Conservation (phyloP, 2,113 vertebrate genomes). For the Cephalophus harveyi region DNA sequence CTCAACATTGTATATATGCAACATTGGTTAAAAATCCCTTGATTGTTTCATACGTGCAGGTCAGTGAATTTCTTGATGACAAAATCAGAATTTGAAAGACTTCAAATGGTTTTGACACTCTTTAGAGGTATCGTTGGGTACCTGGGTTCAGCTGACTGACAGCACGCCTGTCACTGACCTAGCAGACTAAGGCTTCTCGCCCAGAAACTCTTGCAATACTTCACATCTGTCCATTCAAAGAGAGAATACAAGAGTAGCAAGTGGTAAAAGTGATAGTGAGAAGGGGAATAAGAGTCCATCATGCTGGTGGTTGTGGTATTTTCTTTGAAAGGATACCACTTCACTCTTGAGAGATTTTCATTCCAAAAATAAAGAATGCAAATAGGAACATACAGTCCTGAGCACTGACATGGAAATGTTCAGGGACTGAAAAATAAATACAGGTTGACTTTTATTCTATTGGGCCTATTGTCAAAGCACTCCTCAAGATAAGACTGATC, state of each 20-base stretch:
- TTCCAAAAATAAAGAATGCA: conserved; percentile 19
- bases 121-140: neutral
- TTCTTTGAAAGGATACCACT: conserved; percentile 25
- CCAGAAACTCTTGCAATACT: neutral
- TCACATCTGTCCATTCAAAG: neutral
- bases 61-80: neutral
- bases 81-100: neutral
- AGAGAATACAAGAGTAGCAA: neutral
- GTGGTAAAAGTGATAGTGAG: neutral
- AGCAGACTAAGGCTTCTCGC: neutral
- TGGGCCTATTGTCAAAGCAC: neutral
- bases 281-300: neutral
- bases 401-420: neutral
- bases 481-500: neutral
- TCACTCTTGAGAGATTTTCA: neutral
- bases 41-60: neutral
- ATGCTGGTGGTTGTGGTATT: neutral
- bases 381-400: neutral
- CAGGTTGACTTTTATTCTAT: neutral
- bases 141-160: neutral
- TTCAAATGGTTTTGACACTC: neutral
- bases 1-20: neutral
- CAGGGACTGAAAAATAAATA: conserved; percentile 1
- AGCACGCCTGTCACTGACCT: neutral
- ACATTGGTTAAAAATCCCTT: neutral